A percentile compares a stretch with the other conserved stretches of the same genome.
Conservation (phyloP, 2,113 vertebrate species). For the Apteryx mantelli region DNA sequence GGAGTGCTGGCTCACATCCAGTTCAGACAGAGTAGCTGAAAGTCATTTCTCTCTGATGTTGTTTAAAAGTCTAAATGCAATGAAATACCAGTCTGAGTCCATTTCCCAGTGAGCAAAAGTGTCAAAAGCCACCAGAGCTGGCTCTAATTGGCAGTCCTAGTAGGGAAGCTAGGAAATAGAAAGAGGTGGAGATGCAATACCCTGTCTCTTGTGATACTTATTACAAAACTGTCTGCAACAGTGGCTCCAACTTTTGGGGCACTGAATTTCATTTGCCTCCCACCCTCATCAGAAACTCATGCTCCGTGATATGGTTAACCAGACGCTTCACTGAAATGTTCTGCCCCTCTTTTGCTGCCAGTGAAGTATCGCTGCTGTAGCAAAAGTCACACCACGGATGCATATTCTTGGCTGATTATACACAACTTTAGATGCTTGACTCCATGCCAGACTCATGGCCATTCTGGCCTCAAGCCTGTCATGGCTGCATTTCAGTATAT, state of each 20-base stretch:
- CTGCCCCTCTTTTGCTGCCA: background rate
- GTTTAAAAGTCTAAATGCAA: slow-evolving; percentile 61
- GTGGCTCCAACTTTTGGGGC: background rate
- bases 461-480: background rate
- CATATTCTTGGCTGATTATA: background rate
- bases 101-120: slow-evolving; percentile 32
- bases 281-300: background rate
- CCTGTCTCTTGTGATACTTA: background rate
- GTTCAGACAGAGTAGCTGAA: slow-evolving; percentile 23
- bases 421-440: background rate
- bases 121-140: slow-evolving; percentile 54
- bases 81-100: slow-evolving; percentile 40
- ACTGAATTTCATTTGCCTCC: background rate
- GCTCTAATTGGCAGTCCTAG: slow-evolving; percentile 52
- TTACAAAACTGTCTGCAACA: slow-evolving; percentile 48
- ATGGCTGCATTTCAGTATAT: background rate
- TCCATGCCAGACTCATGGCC: background rate
- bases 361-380: fast-evolving
- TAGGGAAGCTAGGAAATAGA: background rate
- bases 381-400: background rate
- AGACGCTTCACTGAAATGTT: background rate
- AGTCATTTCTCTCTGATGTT: slow-evolving; percentile 44
- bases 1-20: background rate
- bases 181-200: background rate
- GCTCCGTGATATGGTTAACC: background rate